Percentiles rank a stretch among this genome's conserved stretches.
phyloP scores from a whole-genome alignment of 2,797 vertebrate species.

The Chrysolophus pictus region DNA sequence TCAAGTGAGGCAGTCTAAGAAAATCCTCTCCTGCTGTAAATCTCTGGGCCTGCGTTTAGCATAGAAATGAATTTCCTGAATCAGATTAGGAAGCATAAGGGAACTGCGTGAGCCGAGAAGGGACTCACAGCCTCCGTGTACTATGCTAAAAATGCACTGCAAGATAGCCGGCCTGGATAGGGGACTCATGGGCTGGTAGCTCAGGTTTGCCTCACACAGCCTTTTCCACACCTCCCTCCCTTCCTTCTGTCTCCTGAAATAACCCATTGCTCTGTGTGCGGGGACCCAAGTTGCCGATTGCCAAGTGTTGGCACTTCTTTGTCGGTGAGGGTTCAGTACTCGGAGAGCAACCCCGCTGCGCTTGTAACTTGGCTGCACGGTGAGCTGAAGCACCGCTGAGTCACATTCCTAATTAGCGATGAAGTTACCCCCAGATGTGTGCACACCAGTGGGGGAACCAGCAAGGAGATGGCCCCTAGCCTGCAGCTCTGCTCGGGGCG shows the following conservation, averaged over 20 bases:
- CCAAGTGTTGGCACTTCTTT: neutral
- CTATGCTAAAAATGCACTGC: neutral
- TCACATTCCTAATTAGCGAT: neutral
- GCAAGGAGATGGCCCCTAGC: neutral
- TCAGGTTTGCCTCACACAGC: neutral
- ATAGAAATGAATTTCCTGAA: neutral
- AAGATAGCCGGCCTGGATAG: neutral
- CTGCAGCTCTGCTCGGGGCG: neutral
- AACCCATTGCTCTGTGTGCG: rapidly evolving
- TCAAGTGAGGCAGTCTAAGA: neutral
- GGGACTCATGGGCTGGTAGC: neutral
- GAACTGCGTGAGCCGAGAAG: neutral
- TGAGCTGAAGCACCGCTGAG: neutral
- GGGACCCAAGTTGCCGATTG: neutral
- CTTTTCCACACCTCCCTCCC: neutral
- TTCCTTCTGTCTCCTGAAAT: neutral
- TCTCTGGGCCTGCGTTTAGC: neutral
- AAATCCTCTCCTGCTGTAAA: constrained; percentile 19
- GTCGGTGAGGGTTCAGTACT: neutral
- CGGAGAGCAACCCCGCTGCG: neutral
- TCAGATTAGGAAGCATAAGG: neutral
- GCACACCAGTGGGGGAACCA: neutral
- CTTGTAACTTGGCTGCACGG: neutral
- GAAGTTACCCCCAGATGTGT: neutral
- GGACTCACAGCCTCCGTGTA: neutral